Evolutionary conservation across 2,888 invertebrate species (phyloP).

Genomic region (Lasiommata megera): DNA sequence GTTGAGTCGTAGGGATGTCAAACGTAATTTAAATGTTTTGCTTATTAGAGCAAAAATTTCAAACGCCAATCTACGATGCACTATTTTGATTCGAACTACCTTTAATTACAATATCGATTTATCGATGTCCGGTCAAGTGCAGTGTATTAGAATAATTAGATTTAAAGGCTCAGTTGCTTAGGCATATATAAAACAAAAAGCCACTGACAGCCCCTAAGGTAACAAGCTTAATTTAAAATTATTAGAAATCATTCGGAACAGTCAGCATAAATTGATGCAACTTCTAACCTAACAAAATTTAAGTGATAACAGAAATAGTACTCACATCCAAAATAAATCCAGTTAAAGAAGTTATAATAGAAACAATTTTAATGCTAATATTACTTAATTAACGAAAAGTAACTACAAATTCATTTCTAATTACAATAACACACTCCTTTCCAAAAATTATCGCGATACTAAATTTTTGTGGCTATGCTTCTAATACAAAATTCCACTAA

Average conservation of each 20-base stretch:
- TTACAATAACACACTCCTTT: slow-evolving; percentile 20
- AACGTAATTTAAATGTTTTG: background rate
- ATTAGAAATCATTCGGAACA: slow-evolving; percentile 59
- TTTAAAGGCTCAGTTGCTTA: slow-evolving; percentile 32
- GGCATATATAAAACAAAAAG: slow-evolving; percentile 58
- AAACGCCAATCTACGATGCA: slow-evolving; percentile 3
- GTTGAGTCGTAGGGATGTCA: background rate
- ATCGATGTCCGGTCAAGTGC: slow-evolving; percentile 30
- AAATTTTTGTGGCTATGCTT: slow-evolving; percentile 18
- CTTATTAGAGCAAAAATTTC: background rate
- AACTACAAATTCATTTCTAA: slow-evolving; percentile 15
- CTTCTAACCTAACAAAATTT: slow-evolving; percentile 69
- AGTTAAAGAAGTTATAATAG: slow-evolving; percentile 25
- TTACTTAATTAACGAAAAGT: slow-evolving; percentile 11
- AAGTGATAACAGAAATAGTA: slow-evolving; percentile 43
- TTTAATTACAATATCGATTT: slow-evolving; percentile 35
- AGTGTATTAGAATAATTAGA: slow-evolving; percentile 30
- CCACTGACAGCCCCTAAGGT: slow-evolving; percentile 70
- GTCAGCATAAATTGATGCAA: slow-evolving; percentile 70
- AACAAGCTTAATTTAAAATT: slow-evolving; percentile 62
- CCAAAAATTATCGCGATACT: slow-evolving; percentile 29
- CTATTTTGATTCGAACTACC: slow-evolving; percentile 10
- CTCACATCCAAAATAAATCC: slow-evolving; percentile 52
- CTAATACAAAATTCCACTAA: background rate
- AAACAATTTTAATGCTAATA: slow-evolving; percentile 23